Conservation (phyloP, 2,888 invertebrate genomes). For the Lottia scabra region DNA sequence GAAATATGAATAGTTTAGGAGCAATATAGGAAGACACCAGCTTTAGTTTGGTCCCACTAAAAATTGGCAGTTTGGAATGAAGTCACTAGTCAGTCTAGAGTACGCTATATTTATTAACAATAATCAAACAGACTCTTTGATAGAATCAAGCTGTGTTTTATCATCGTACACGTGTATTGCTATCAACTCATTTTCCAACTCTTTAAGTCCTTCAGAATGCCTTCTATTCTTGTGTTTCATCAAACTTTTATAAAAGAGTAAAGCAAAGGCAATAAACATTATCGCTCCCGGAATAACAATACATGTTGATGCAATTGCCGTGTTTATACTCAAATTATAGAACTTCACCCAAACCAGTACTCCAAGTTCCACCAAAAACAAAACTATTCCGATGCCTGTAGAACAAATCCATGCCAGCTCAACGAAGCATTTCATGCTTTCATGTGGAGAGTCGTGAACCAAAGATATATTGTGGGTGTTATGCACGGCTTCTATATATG, state of each 20-base stretch:
- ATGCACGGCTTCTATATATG: slow-evolving; percentile 93
- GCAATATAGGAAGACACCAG: no score
- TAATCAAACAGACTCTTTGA: no score
- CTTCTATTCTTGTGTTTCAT: slow-evolving; percentile 80
- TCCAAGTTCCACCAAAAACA: slow-evolving; percentile 91
- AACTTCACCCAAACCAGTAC: slow-evolving; percentile 96
- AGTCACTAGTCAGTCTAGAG: no score
- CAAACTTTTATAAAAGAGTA: slow-evolving; percentile 90
- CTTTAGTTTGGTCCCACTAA: no score
- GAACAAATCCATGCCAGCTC: slow-evolving; percentile 91
- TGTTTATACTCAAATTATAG: slow-evolving; percentile 75
- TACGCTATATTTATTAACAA: no score
- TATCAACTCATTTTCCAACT: slow-evolving; percentile 40
- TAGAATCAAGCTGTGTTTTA: no score
- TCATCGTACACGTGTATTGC: no score
- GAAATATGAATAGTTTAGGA: no score
- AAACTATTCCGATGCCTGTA: slow-evolving; percentile 85
- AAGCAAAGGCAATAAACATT: slow-evolving; percentile 88
- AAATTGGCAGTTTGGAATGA: no score
- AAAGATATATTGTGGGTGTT: slow-evolving; percentile 73
- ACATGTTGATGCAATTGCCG: slow-evolving; percentile 80
- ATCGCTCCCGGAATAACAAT: slow-evolving; percentile 81
- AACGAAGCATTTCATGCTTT: slow-evolving; percentile 72
- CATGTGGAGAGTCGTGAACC: slow-evolving; percentile 70
- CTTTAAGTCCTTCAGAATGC: slow-evolving; percentile 56